Evolutionary conservation across 1,140 invertebrate species (phyloP), one percentile per base, ranked within the genome.

Genomic region (Aphidius gifuensis): DNA sequence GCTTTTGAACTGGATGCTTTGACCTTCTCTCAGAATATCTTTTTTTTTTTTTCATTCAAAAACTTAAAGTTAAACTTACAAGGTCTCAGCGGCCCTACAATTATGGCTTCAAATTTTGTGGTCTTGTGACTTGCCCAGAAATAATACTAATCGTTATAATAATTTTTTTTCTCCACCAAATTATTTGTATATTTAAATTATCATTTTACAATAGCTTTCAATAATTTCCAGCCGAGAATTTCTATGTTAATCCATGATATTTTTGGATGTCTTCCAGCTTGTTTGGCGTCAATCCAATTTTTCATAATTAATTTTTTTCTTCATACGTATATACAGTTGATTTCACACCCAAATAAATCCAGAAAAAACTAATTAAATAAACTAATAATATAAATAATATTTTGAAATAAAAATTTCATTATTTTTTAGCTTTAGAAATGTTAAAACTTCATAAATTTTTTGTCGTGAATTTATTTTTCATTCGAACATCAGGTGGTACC

Each of bases 231-330:
- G 68, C 58, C 62, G 60, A 61, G 64, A 66, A 65, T 64, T 70
- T 62, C 58, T 66, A 64, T 68, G 21, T 48, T 49, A 16, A 0
- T 46, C 40, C 54, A 58, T 23, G 65, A 66, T 64, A 67, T 68
- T 65, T 63, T 74, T 79, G 77, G 75, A 76, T 67, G 65, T 65
- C n/a, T 66, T 79, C 77, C 74, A 79, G 71, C 68, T 69, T 69
- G 62, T 68, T 77, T 77, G 75, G 74, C 74, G 69, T 64, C 61
- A 74, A 67, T 76, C 76, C 74, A 79, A 75, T 75, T 69, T 63
- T 66, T 39, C 16, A 63, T 73, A 73, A 79, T 77, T 77, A 74
- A 77, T 71, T 71, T 72, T 66, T 75, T 72, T 76, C 74, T 77
- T 69, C 71, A 69, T 70, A 47, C 56, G 48, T 54, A 57, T 59